Percentiles rank a stretch among this genome's conserved stretches.
These are phyloP conservation scores for Euura saliciscinereae DNA, from an alignment of 1,140 invertebrate species.

Conservation along the genomic window DNA sequence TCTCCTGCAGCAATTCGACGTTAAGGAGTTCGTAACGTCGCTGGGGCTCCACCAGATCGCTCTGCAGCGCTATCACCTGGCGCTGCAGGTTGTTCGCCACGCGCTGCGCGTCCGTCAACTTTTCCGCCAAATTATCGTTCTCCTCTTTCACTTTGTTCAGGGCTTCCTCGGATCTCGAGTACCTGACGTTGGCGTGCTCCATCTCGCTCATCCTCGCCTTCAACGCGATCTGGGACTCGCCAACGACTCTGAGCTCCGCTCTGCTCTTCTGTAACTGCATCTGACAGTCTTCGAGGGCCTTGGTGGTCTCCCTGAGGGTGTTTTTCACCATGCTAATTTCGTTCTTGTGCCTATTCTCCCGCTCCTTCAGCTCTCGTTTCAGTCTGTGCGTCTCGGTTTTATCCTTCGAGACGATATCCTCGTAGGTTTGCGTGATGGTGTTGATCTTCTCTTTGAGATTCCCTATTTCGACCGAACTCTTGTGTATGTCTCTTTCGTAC, in stretches of 20 bases:
- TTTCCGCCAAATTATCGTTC: slow-evolving; percentile 43
- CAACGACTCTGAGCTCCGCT: slow-evolving; percentile 37
- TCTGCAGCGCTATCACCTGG: slow-evolving; percentile 36
- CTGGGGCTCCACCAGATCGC: slow-evolving; percentile 49
- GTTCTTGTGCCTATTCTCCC: slow-evolving; percentile 41
- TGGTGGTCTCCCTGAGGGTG: slow-evolving; percentile 43
- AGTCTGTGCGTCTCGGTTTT: slow-evolving; percentile 37
- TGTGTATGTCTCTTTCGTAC: slow-evolving; percentile 41
- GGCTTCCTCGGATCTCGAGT: slow-evolving; percentile 39
- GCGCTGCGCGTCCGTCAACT: slow-evolving; percentile 39
- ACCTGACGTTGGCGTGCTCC: slow-evolving; percentile 22
- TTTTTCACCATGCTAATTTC: slow-evolving; percentile 43
- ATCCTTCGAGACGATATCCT: slow-evolving; percentile 39
- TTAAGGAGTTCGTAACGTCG: slow-evolving; percentile 45
- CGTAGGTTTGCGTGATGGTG: slow-evolving; percentile 35
- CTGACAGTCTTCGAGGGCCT: slow-evolving; percentile 46
- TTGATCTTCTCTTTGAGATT: slow-evolving; percentile 38
- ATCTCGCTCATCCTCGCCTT: slow-evolving; percentile 19
- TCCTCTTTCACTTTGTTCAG: slow-evolving; percentile 42
- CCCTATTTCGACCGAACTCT: slow-evolving; percentile 31
- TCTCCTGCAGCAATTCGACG: slow-evolving; percentile 46
- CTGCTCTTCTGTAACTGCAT: slow-evolving; percentile 43
- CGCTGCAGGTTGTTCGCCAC: slow-evolving; percentile 39
- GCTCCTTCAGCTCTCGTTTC: slow-evolving; percentile 41
- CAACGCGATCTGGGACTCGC: slow-evolving; percentile 24